Evolutionary conservation across 2,797 vertebrate genomes (phyloP).

Genomic region (Babyrousa celebensis): DNA sequence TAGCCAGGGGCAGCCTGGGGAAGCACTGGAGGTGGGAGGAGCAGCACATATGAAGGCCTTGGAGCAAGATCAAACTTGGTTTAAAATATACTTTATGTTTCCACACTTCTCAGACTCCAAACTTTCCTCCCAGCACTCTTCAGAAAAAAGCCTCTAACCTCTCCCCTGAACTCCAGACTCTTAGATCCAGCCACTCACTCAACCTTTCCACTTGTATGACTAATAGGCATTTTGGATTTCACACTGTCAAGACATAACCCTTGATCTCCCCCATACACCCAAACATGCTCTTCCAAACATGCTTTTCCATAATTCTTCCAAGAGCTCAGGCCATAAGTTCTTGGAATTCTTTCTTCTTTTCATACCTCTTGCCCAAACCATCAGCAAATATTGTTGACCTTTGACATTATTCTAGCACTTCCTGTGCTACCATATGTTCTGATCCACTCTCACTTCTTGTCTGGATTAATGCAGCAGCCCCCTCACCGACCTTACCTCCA

Average conservation of each 20-base stretch:
- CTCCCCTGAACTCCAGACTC: neutral
- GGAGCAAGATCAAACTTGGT: neutral
- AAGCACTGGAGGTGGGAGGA: neutral
- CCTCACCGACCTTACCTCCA: neutral
- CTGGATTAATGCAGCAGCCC: neutral
- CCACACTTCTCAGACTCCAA: neutral
- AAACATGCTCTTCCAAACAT: neutral
- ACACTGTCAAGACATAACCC: neutral
- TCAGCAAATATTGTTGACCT: neutral
- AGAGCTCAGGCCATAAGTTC: neutral
- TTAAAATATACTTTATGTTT: conserved; percentile 36
- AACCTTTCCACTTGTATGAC: neutral
- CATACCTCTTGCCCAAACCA: neutral
- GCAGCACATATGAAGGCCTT: neutral
- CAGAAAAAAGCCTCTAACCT: neutral
- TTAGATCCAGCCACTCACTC: neutral
- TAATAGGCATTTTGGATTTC: neutral
- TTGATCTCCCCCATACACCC: neutral
- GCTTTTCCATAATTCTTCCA: neutral
- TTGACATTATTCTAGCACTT: too few species aligned
- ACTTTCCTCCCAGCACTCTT: neutral
- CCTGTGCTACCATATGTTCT: neutral
- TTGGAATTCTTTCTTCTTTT: neutral
- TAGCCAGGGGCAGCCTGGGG: neutral
- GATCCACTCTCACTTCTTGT: neutral